phyloP scores from a whole-genome alignment of 2,888 invertebrate genomes.

The Drosophila histrio region DNA sequence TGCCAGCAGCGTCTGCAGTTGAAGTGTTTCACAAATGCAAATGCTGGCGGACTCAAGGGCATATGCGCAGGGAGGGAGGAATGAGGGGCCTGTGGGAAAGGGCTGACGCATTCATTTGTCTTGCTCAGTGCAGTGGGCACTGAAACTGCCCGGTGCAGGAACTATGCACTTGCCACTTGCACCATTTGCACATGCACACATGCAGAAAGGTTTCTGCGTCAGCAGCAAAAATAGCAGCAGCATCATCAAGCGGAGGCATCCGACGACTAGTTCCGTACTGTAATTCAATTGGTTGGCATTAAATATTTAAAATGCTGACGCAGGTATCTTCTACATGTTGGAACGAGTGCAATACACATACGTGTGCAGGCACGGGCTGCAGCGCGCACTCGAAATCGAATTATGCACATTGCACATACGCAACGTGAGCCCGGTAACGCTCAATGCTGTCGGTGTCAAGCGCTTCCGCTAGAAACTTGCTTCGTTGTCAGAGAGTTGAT shows the following conservation, averaged over 20 bases:
- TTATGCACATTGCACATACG: conserved; percentile 69
- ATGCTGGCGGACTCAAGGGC: conserved; percentile 56
- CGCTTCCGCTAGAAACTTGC: conserved; percentile 60
- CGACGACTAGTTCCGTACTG: conserved; percentile 24
- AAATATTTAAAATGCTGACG: conserved; percentile 76
- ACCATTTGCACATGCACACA: conserved; percentile 42
- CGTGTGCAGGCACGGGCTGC: conserved; percentile 8
- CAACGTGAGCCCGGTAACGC: conserved; percentile 39
- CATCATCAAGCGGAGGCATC: conserved; percentile 10
- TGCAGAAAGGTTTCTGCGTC: conserved; percentile 23
- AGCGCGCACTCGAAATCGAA: conserved; percentile 61
- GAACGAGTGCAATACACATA: conserved; percentile 8
- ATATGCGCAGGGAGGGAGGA: not conserved
- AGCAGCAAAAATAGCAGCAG: conserved; percentile 13
- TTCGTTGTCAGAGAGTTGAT: conserved; percentile 40
- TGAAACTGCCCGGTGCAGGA: conserved; percentile 58
- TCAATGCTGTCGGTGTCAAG: conserved; percentile 30
- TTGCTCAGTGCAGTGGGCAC: conserved; percentile 52
- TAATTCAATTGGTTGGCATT: conserved; percentile 79
- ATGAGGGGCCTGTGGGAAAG: not conserved
- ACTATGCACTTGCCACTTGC: conserved; percentile 54
- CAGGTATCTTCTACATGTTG: conserved; percentile 23
- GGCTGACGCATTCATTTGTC: conserved; percentile 69
- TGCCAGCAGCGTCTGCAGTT: conserved; percentile 59
- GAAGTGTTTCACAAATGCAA: conserved; percentile 67